Evolutionary conservation across 1,140 invertebrate genomes (phyloP).

Genomic region (Drosophila triauraria): DNA sequence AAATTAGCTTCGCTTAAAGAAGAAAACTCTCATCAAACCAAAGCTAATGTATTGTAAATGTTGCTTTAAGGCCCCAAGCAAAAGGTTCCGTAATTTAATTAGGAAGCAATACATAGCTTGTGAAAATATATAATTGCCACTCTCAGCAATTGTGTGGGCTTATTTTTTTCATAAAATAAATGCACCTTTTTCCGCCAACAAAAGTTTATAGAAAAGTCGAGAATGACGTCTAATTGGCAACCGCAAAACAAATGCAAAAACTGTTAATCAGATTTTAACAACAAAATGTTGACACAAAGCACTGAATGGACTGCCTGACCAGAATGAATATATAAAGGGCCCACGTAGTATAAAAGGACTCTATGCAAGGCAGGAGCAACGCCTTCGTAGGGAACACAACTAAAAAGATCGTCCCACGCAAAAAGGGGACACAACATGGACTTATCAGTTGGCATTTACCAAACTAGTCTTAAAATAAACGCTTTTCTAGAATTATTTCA

Average conservation of each 20-base stretch:
- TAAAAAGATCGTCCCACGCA: background rate
- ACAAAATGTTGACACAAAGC: background rate
- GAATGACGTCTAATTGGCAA: background rate
- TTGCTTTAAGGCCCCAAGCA: background rate
- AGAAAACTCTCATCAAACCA: background rate
- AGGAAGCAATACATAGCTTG: background rate
- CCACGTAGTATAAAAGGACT: background rate
- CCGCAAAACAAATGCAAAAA: background rate
- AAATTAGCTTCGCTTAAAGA: constrained; percentile 2
- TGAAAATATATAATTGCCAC: background rate
- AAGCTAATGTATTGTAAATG: too few species aligned
- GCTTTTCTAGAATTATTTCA: too few species aligned
- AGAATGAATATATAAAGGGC: background rate
- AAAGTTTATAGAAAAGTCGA: constrained; percentile 1
- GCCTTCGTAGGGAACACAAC: background rate
- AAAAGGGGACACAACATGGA: background rate
- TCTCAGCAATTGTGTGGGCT: background rate
- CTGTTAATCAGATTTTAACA: background rate
- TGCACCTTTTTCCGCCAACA: background rate
- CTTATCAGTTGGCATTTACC: background rate
- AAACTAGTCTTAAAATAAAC: background rate
- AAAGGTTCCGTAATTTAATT: background rate
- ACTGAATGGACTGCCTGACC: background rate
- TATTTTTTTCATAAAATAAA: background rate
- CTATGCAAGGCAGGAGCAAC: background rate